Evolutionary conservation across 2,888 invertebrate species (phyloP), one percentile per base, ranked within the genome.

Genomic region (Chaitophorus viminalis): DNA sequence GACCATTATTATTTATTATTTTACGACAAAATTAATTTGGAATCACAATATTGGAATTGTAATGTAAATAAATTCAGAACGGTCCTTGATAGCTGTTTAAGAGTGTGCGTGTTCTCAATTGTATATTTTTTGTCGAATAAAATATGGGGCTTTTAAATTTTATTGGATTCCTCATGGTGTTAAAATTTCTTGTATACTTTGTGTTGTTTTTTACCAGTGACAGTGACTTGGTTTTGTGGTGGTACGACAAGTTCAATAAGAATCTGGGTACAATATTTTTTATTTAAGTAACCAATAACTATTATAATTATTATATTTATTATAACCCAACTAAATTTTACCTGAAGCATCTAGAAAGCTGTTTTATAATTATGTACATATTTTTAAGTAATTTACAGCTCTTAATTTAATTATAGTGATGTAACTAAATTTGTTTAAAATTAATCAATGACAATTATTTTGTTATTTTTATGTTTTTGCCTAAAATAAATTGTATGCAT

Each of bases 191-290:
- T 9, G 72, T 81, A 25, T 87, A 81, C 29, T 81, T 87, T 18
- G 4, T 79, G 9, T 79, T 87, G 39, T 87, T 87, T n/a, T 74
- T 87, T 39, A 87, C 86, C 18, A 11, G 86, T 21, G 86, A 84
- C 78, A 79, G 85, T 31, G 68, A 89, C 14, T 36, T 82, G 18
- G 82, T 86, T 60, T 79, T 88, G 52, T 90, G 88, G 89, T 89
- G 89, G 90, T 82, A 89, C 93, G 94, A 92, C 72, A 91, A 91
- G 5, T 91, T 95, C 85, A 91, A 77, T 25, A 52, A 39, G 25
- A 87, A 87, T 46, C 65, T 87, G 0, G 86, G 86, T 87, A 74
- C 8, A n/a, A 54, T 5, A 3, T 60, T 60, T 29, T 68, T 68
- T 2, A 68, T 68, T 25, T 29, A 68, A n/a, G 2, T n/a, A 25